A percentile compares a stretch with the other conserved stretches of the same genome.
Conservation (phyloP, 2,888 invertebrate species). For the Torymus tubicola region DNA sequence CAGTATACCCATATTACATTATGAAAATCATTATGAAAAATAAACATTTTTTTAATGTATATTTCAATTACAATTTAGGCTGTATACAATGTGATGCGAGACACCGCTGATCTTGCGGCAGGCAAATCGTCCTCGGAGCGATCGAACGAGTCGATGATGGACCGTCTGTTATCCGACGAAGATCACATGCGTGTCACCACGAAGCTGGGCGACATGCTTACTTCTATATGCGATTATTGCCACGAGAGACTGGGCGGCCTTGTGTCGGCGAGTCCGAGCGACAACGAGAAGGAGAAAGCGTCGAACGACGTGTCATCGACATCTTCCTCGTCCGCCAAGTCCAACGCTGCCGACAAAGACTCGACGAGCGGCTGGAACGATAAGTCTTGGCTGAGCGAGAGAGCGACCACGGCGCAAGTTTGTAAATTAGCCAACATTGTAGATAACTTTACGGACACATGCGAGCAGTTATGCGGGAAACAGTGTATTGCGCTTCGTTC, state of each 20-base stretch:
- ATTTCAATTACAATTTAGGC: conserved; percentile 76
- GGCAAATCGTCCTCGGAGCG: conserved; percentile 75
- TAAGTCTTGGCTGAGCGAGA: conserved; percentile 80
- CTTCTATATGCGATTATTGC: conserved; percentile 92
- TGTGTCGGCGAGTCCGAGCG: conserved; percentile 86
- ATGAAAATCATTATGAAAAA: conserved; percentile 2
- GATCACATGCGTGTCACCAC: conserved; percentile 84
- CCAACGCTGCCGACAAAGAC: conserved; percentile 68
- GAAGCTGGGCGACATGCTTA: conserved; percentile 86
- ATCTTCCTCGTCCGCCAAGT: too few species aligned
- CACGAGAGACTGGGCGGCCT: conserved; percentile 95
- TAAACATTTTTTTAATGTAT: background rate
- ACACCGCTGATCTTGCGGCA: conserved; percentile 84
- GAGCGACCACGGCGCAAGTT: conserved; percentile 87
- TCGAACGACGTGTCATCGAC: conserved; percentile 61
- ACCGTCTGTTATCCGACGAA: conserved; percentile 83
- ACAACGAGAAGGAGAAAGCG: conserved; percentile 73
- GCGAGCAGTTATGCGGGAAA: conserved; percentile 86
- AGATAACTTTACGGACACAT: conserved; percentile 86
- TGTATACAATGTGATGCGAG: conserved; percentile 86
- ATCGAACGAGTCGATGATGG: conserved; percentile 79
- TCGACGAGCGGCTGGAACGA: conserved; percentile 64
- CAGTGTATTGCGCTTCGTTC: conserved; percentile 88
- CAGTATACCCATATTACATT: conserved; percentile 4
- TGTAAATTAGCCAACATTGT: conserved; percentile 86